Percentiles rank a stretch among this genome's conserved stretches.
Conservation (phyloP, 1,140 invertebrate genomes). For the Notospermus geniculatus region DNA sequence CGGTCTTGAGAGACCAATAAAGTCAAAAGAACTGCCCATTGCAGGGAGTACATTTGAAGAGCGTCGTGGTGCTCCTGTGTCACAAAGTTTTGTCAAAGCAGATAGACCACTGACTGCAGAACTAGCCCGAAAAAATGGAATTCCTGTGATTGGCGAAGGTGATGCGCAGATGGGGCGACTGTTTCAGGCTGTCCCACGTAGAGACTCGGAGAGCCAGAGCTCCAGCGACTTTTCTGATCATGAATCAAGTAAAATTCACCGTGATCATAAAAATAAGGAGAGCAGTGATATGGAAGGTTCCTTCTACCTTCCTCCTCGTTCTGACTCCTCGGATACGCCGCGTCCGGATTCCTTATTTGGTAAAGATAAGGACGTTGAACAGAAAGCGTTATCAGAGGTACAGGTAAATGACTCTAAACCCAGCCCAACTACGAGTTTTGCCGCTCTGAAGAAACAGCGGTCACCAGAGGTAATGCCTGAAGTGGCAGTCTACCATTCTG, state of each 20-base stretch:
- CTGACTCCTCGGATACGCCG: not conserved
- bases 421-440: not conserved
- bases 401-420: not conserved
- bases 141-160: conserved; percentile 38
- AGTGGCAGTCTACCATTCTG: not conserved
- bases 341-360: not conserved
- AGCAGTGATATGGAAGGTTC: conserved; percentile 4
- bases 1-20: conserved; percentile 1
- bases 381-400: conserved; percentile 5
- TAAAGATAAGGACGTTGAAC: not conserved
- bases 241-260: conserved; percentile 50
- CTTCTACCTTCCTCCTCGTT: not conserved
- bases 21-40: not conserved
- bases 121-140: conserved; percentile 38
- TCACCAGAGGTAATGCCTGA: not conserved
- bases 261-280: conserved; percentile 43
- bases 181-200: conserved; percentile 28
- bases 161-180: conserved; percentile 16
- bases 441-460: not conserved
- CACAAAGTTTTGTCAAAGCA: conserved; percentile 32
- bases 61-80: not conserved
- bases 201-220: conserved; percentile 40
- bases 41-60: conserved; percentile 11
- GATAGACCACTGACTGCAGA: conserved; percentile 31
- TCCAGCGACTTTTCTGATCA: conserved; percentile 51